Base-by-base conservation (phyloP, 2,797 vertebrate genomes). In the Scyliorhinus canicula region DNA sequence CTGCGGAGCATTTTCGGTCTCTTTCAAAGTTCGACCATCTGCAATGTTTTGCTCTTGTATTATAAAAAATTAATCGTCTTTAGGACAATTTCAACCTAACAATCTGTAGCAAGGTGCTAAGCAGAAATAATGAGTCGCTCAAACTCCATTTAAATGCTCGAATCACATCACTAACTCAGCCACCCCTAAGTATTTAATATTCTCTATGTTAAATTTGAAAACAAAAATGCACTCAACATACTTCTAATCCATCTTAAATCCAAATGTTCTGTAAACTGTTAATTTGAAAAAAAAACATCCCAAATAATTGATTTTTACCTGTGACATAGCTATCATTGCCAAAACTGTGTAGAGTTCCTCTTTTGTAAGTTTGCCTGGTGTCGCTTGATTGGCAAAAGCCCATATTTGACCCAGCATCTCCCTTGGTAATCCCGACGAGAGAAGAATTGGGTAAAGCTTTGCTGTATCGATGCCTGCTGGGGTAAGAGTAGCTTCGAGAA, bases 391-490 rank as follows among this genome's bases (percentile, higher is more conserved):
- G 96, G 99, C 99, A 95, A 98, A 95, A 11, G 98, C 99, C 99
- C 99, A 99, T 95, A 99, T 99, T 96, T 99, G 99, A n/a, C 99
- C 99, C 86, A 99, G 97, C 0, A 98, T 98, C 97, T 99, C 99
- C 90, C 99, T 97, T 96, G 99, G 99, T 96, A 99, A 98, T 35
- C 99, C 99, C 14, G 99, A 99, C 0, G 99, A 99, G 98, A 99
- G 99, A 96, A 99, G 97, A 95, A 99, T 98, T 79, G 99, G 99
- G 96, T 99, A 99, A 94, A 99, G 98, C 96, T 99, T 99, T 95
- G 98, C 98, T 67, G 99, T 99, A 96, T 99, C 99, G 90, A 99
- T 99, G 95, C 99, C 99, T 95, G 98, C 96, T 24, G 99, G 97
- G 93, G 98, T 99, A 98, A 99, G 96, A 95, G 98, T 99, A 95